Evolutionary conservation across 2,888 invertebrate genomes (phyloP), one percentile per base, ranked within the genome.

Genomic region (Willowsia nigromaculata): DNA sequence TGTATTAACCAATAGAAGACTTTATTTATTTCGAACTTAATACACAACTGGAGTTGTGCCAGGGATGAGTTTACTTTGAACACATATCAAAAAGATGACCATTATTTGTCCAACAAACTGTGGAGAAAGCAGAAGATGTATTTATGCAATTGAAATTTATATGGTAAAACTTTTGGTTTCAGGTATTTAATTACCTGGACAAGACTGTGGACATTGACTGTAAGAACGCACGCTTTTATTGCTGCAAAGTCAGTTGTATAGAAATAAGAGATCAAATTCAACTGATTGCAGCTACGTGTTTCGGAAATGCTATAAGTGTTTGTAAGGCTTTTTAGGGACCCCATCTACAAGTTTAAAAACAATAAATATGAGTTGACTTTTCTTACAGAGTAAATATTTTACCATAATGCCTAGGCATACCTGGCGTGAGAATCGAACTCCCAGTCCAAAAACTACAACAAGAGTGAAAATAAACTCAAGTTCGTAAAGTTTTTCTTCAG

Each of bases 401-500:
- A 25, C 25, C 11, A 5, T 65, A 15, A 30, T n/a, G 5, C 3
- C 22, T 62, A 25, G 4, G 30, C 13, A 0, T 43, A 74, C 74
- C 13, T 74, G 18, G 27, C 4, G 25, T 11, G 74, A 74, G 22
- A 74, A 74, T 43, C 25, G 22, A 22, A 47, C 74, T 3, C 74
- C 74, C 27, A 74, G 4, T 74, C 74, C 74, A 27, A 22, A 74
- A 43, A 43, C 43, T 1, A 22, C 0, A 1, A 25, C 18, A 4
- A 74, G 47, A 15, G 43, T 74, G 1, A 47, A 5, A 1, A 74
- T 1, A 47, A 30, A 74, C 13, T 74, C 74, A 2, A 74, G 1
- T n/a, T 74, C 74, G 11, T 96, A 94, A 94, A 96, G n/a, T 18
- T 56, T 78, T 50, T 53, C 53, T 6, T 56, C 78, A 9, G 7